These are phyloP conservation scores for Gobionotothen gibberifrons DNA, from an alignment of 2,797 vertebrate genomes.

Conservation along the genomic window DNA sequence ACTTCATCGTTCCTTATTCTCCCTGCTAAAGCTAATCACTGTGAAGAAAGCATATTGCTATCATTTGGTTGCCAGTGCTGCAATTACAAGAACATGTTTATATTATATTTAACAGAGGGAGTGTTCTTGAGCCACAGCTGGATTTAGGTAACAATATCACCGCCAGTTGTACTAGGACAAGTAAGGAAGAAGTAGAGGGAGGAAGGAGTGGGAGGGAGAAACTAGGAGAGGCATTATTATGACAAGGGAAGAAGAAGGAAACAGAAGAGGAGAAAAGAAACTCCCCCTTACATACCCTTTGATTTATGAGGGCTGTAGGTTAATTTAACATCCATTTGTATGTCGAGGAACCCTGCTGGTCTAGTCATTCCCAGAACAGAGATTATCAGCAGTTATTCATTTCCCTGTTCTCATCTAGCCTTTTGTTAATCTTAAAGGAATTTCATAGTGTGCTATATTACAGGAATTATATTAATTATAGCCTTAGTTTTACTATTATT, in stretches of 20 bases:
- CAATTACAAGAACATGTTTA: slow-evolving; percentile 47
- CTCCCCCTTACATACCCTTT: slow-evolving; percentile 11
- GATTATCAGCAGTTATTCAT: slow-evolving; percentile 47
- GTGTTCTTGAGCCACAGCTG: slow-evolving; percentile 45
- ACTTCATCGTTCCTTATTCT: slow-evolving; percentile 37
- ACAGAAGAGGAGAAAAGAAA: slow-evolving; percentile 17
- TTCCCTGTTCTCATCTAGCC: slow-evolving; percentile 32
- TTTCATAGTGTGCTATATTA: neutral
- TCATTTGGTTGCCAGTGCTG: slow-evolving; percentile 15
- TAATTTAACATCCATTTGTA: slow-evolving; percentile 39
- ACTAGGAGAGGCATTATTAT: slow-evolving; percentile 18
- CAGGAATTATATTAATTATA: slow-evolving; percentile 1
- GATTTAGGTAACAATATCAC: slow-evolving; percentile 50
- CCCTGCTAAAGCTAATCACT: slow-evolving; percentile 49
- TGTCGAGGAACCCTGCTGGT: slow-evolving; percentile 17
- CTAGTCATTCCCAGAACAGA: slow-evolving; percentile 19
- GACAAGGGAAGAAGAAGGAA: slow-evolving; percentile 11
- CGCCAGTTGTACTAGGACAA: slow-evolving; percentile 9
- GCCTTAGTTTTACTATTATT: neutral
- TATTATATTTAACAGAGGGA: slow-evolving; percentile 3
- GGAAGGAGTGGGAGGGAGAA: slow-evolving; percentile 37
- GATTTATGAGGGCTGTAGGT: slow-evolving; percentile 28
- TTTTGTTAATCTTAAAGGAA: slow-evolving; percentile 33
- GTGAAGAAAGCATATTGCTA: slow-evolving; percentile 16
- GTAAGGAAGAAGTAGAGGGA: slow-evolving; percentile 54